phyloP scores from a whole-genome alignment of 1,140 invertebrate species.

The Mya arenaria region DNA sequence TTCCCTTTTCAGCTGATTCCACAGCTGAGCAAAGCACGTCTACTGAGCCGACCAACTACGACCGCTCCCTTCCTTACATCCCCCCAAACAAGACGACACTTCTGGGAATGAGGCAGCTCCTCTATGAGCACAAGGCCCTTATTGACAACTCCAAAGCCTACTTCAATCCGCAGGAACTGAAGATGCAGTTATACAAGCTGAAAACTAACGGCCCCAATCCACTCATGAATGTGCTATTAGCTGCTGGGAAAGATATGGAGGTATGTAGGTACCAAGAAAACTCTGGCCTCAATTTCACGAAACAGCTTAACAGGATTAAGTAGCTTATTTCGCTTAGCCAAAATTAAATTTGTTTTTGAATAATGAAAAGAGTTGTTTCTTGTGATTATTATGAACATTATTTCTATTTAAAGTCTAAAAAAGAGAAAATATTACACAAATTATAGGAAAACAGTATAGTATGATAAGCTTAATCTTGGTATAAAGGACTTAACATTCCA shows the following conservation, averaged over 20 bases:
- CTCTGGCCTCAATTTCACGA: not conserved
- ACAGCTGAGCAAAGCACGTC: too few relatives aligned
- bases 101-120: constrained; percentile 34
- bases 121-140: constrained; percentile 49
- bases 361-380: not conserved
- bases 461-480: too few relatives aligned
- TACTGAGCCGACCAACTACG: too few relatives aligned
- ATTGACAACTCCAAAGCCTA: constrained; percentile 39
- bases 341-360: not conserved
- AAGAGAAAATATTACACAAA: not conserved
- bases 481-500: too few relatives aligned
- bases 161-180: constrained; percentile 2
- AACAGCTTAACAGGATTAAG: not conserved
- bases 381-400: not conserved
- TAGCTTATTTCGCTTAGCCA: not conserved
- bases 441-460: too few relatives aligned
- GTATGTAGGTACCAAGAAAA: not conserved
- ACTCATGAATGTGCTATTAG: constrained; percentile 27
- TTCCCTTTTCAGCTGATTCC: too few relatives aligned
- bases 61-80: constrained; percentile 41
- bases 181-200: not conserved
- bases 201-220: constrained; percentile 28
- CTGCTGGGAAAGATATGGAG: constrained; percentile 14
- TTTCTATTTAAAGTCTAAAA: not conserved
- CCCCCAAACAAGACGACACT: constrained; percentile 51